phyloP scores from a whole-genome alignment of 2,888 invertebrate species.

The Smittia sp. region DNA sequence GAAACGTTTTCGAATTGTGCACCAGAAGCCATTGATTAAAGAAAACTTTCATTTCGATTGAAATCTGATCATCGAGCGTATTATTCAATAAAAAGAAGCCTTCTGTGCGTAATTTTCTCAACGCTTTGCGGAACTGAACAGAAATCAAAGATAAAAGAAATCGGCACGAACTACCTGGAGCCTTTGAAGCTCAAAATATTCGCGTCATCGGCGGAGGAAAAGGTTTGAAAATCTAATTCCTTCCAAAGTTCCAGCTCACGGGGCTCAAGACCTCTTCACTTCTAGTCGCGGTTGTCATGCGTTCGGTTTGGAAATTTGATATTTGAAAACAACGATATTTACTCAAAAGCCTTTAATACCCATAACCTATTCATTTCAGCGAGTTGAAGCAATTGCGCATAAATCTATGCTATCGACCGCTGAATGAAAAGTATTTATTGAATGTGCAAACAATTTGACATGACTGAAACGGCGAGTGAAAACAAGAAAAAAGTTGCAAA shows the following conservation, averaged over 20 bases:
- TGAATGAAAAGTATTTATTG: background rate
- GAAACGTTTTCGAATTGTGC: background rate
- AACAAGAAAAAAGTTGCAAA: slow-evolving; percentile 8
- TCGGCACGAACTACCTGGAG: too few species aligned
- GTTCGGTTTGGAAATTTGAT: background rate
- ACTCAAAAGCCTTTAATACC: background rate
- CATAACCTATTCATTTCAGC: background rate
- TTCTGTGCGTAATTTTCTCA: background rate
- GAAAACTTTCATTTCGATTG: slow-evolving; percentile 8
- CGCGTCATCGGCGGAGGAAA: background rate
- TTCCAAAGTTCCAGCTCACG: too few species aligned
- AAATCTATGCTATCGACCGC: background rate
- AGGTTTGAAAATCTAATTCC: background rate
- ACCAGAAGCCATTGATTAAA: background rate
- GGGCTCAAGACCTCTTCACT: background rate
- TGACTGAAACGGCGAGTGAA: background rate
- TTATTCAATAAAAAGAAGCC: background rate
- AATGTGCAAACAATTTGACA: background rate
- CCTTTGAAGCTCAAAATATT: too few species aligned
- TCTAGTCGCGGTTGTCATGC: background rate
- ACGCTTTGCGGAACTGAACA: too few species aligned
- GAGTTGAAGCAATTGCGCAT: background rate
- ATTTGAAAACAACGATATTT: background rate
- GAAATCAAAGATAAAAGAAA: too few species aligned
- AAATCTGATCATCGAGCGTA: background rate